Evolutionary conservation across 2,113 vertebrate genomes (phyloP).

Genomic region (Axis porcinus): DNA sequence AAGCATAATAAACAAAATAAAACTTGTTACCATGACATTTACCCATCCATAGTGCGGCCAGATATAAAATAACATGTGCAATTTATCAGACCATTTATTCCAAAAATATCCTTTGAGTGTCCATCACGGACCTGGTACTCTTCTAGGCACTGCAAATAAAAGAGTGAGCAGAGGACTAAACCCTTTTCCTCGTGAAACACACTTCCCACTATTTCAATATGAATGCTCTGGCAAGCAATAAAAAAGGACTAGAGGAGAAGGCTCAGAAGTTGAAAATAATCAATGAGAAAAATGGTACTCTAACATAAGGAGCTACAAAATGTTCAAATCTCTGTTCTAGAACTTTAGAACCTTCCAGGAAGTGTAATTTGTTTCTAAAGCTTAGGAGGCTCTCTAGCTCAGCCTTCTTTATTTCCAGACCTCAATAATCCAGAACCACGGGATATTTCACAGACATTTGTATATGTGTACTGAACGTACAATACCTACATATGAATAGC

Average conservation of each 20-base stretch:
- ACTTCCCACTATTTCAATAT: background rate
- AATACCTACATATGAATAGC: background rate
- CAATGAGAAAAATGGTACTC: background rate
- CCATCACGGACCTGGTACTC: background rate
- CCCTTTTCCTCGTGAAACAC: background rate
- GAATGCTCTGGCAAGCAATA: background rate
- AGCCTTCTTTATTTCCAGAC: background rate
- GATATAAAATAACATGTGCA: background rate
- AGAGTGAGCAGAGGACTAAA: background rate
- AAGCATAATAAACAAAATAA: background rate
- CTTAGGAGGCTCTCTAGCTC: background rate
- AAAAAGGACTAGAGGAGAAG: background rate
- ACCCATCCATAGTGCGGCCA: background rate
- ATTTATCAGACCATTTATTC: background rate
- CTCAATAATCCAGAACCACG: background rate
- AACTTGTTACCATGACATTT: background rate
- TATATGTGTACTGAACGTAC: background rate
- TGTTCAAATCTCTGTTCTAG: background rate
- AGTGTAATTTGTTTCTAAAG: slow-evolving; percentile 10
- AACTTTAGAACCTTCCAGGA: background rate
- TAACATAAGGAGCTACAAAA: background rate
- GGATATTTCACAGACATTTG: background rate
- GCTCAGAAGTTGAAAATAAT: background rate
- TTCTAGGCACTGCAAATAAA: background rate
- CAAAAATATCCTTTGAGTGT: background rate